phyloP scores from a whole-genome alignment of 1,140 invertebrate species.

The Caerostris darwini region DNA sequence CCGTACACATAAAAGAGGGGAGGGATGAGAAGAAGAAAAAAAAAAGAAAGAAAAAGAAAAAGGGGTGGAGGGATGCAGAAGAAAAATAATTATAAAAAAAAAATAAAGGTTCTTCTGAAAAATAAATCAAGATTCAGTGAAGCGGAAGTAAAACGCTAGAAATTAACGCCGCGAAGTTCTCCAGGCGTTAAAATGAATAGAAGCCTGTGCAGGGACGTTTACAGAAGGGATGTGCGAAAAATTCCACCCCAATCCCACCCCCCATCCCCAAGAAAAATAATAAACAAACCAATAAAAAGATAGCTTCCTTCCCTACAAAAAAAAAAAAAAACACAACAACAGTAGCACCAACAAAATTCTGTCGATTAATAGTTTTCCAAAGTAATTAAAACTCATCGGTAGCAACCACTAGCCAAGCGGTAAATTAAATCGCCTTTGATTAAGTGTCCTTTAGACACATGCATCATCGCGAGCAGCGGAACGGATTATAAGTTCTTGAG shows the following conservation, averaged over 20 bases:
- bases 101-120: conserved; percentile 27
- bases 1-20: not conserved
- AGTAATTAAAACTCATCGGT: conserved; percentile 71
- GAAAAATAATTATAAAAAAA: conserved; percentile 9
- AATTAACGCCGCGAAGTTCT: conserved; percentile 60
- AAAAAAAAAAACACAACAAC: conserved; percentile 25
- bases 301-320: conserved; percentile 16
- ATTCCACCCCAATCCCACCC: not conserved
- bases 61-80: not conserved
- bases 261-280: conserved; percentile 17
- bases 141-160: conserved; percentile 59
- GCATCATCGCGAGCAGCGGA: conserved; percentile 35
- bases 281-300: conserved; percentile 59
- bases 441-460: conserved; percentile 67
- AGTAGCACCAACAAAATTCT: conserved; percentile 37
- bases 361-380: conserved; percentile 75
- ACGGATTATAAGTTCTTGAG: conserved; percentile 45
- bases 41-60: not conserved
- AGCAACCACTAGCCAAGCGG: conserved; percentile 54
- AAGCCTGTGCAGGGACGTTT: not conserved
- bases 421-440: conserved; percentile 76
- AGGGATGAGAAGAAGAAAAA: not conserved
- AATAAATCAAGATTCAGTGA: conserved; percentile 70
- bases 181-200: conserved; percentile 70
- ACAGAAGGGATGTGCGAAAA: conserved; percentile 56